These are phyloP conservation scores for Galaxias olidus DNA, from an alignment of 2,797 vertebrate genomes.

Conservation along the genomic window DNA sequence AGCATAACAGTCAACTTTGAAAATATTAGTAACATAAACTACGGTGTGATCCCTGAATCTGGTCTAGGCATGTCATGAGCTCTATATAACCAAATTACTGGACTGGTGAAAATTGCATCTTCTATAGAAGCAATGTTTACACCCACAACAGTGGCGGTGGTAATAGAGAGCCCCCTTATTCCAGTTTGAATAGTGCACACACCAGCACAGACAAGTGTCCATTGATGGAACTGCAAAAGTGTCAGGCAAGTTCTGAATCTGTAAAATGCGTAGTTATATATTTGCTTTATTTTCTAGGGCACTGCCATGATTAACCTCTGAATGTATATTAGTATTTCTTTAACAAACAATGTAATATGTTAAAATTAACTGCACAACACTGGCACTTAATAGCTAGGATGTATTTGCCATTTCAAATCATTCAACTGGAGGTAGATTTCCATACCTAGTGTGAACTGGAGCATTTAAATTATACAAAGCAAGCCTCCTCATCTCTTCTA, in stretches of 20 bases:
- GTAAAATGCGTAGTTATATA: too few relatives aligned
- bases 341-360: too few relatives aligned
- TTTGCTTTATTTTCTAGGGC: too few relatives aligned
- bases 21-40: slow-evolving; percentile 17
- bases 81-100: too few relatives aligned
- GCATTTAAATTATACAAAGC: neutral
- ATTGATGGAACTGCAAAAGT: slow-evolving; percentile 43
- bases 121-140: neutral
- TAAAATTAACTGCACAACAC: too few relatives aligned
- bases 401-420: too few relatives aligned
- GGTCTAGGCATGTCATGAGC: neutral
- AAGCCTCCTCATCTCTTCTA: slow-evolving; percentile 7
- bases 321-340: too few relatives aligned
- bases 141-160: neutral
- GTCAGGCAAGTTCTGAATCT: neutral
- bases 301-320: too few relatives aligned
- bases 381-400: too few relatives aligned
- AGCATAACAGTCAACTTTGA: slow-evolving; percentile 15
- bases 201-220: slow-evolving; percentile 63
- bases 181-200: slow-evolving; percentile 18
- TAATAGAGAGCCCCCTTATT: neutral
- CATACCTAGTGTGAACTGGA: neutral
- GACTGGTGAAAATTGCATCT: too few relatives aligned
- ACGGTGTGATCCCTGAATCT: slow-evolving; percentile 13
- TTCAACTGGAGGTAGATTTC: too few relatives aligned